phyloP scores from a whole-genome alignment of 2,113 vertebrate genomes.

The Entelurus aequoreus region DNA sequence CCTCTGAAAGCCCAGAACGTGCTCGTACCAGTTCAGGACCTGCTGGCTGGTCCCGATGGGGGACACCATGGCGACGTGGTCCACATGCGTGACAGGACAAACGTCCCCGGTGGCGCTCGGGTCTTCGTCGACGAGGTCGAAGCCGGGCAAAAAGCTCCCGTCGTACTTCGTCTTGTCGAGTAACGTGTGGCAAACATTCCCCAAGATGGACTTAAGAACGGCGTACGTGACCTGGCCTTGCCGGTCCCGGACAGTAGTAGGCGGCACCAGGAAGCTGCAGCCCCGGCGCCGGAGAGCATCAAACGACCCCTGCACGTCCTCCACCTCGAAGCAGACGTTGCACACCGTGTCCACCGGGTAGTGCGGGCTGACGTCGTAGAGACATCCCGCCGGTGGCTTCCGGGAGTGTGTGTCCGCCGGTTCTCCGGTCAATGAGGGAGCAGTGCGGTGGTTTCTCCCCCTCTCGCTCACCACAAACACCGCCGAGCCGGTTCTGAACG shows the following conservation, averaged over 20 bases:
- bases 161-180: slow-evolving; percentile 74
- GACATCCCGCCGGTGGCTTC: background rate
- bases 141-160: slow-evolving; percentile 83
- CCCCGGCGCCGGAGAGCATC: slow-evolving; percentile 65
- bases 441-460: background rate
- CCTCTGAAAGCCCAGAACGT: slow-evolving; percentile 80
- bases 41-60: slow-evolving; percentile 50
- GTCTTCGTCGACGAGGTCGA: slow-evolving; percentile 40
- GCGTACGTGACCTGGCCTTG: slow-evolving; percentile 76
- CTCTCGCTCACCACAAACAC: slow-evolving; percentile 83
- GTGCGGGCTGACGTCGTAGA: slow-evolving; percentile 72
- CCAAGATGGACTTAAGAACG: slow-evolving; percentile 75
- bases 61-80: slow-evolving; percentile 87
- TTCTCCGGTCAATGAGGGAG: slow-evolving; percentile 13
- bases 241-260: slow-evolving; percentile 69
- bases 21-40: slow-evolving; percentile 82
- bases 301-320: slow-evolving; percentile 69
- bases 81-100: slow-evolving; percentile 78
- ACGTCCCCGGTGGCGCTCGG: background rate
- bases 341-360: slow-evolving; percentile 78
- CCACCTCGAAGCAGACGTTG: slow-evolving; percentile 89
- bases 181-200: slow-evolving; percentile 86
- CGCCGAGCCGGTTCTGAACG: slow-evolving; percentile 72
- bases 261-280: slow-evolving; percentile 77
- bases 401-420: background rate